Percentiles rank a stretch among this genome's conserved stretches.
These are phyloP conservation scores for Phainopepla nitens DNA, from an alignment of 2,113 vertebrate species.

Conservation along the genomic window DNA sequence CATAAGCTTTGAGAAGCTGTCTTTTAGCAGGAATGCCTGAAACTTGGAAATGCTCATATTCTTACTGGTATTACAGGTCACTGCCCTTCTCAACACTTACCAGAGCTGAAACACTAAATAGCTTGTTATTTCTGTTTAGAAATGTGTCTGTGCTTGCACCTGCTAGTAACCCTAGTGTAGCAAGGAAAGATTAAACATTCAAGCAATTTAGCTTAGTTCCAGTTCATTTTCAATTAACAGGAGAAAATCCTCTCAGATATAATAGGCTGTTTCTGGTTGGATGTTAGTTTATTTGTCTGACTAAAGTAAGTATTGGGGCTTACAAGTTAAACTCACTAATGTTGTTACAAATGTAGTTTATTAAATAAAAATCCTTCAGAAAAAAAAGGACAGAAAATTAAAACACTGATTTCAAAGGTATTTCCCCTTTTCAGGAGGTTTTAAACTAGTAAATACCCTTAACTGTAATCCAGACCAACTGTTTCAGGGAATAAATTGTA, in stretches of 20 bases:
- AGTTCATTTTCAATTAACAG: conserved; percentile 72
- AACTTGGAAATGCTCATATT: not conserved
- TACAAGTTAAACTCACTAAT: conserved; percentile 33
- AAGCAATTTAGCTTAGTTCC: conserved; percentile 69
- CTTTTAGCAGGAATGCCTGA: not conserved
- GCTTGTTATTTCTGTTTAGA: conserved; percentile 57
- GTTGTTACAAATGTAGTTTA: conserved; percentile 22
- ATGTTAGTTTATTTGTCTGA: conserved; percentile 59
- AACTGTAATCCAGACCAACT: not conserved
- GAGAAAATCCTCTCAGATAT: conserved; percentile 64
- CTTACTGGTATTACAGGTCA: conserved; percentile 31
- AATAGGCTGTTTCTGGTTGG: conserved; percentile 56
- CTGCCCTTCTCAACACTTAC: conserved; percentile 24
- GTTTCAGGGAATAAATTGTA: not conserved
- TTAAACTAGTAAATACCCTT: not conserved
- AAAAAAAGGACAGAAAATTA: not conserved
- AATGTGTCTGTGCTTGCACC: conserved; percentile 5
- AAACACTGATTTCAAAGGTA: conserved; percentile 23
- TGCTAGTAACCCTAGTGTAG: conserved; percentile 46
- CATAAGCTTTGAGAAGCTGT: not conserved
- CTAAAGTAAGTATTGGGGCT: conserved; percentile 41
- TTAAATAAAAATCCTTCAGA: not conserved
- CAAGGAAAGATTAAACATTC: conserved; percentile 67
- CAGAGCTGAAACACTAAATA: conserved; percentile 34
- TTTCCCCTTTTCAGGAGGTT: not conserved